Evolutionary conservation across 1,140 invertebrate species (phyloP), one percentile per base, ranked within the genome.

Genomic region (Lepidurus packardi): DNA sequence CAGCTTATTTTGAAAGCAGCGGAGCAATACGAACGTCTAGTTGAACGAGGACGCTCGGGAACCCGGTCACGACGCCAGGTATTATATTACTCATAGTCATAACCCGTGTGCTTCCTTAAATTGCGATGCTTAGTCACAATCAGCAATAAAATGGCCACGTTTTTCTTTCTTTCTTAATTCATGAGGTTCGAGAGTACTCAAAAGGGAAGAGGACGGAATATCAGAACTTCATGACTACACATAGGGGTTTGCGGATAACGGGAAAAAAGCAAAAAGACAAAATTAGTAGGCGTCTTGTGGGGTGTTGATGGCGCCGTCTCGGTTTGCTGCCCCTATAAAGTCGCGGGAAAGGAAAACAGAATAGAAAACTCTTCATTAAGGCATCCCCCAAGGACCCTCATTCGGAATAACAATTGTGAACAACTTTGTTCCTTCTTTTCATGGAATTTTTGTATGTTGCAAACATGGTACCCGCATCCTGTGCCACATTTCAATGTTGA

Each of bases 1-100:
- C 78, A 78, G 78, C 73, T 78, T 24, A 45, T 78, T 73, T 34
- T 73, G 25, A 78, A 78, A 78, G 78, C 78, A 73, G 78, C 78
- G 44, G 78, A 78, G 73, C 78, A 78, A 43, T 78, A 78, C 78
- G 43, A 73, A 73, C 73, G 78, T 16, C 21, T 65, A 16, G 53
- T 65, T 65, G 53, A 65, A 7, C 53, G 53, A 65, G 53, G 53
- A 65, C 53, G 53, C 53, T 65, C 53, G 53, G 53, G 53, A 65
- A 65, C 53, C 13, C 13, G 53, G 53, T 65, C 53, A 65, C 53
- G 2, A 65, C 53, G 53, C 13, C 53, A 65, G 53, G 53, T 65
- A 65, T 16, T 65, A 9, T n/a, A 65, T 65, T 65, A 65, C 53
- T 65, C 53, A 9, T 65, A n/a, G 53, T 7, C 53, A 34, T 34